Evolutionary conservation across 2,888 invertebrate species (phyloP).

Genomic region (Andrena praecox): DNA sequence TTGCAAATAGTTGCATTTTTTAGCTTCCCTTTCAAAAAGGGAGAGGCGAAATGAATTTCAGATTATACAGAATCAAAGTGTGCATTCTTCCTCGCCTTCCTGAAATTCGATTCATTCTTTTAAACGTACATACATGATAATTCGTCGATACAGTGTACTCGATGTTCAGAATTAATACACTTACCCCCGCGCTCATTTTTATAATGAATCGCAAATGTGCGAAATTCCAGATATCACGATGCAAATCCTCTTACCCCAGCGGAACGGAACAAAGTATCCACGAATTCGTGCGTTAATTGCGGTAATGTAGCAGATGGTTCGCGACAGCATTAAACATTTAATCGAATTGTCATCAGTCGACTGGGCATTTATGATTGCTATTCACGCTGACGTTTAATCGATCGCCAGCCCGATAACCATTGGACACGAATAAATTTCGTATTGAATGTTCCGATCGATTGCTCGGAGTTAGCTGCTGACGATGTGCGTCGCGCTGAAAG

Average conservation of each 20-base stretch:
- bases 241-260: constrained; percentile 28
- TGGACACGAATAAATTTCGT: constrained; percentile 45
- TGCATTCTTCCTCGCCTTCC: no score
- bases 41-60: no score
- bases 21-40: no score
- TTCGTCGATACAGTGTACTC: no score
- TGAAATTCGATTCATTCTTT: no score
- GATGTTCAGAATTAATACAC: no score
- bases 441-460: constrained; percentile 39
- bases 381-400: constrained; percentile 65
- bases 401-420: constrained; percentile 51
- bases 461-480: constrained; percentile 23
- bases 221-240: constrained; percentile 22
- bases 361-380: constrained; percentile 50
- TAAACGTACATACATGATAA: no score
- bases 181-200: neutral
- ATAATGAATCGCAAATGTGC: neutral
- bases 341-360: constrained; percentile 62
- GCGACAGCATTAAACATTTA: constrained; percentile 60
- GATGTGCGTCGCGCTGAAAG: neutral
- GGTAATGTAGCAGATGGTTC: constrained; percentile 57
- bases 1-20: no score
- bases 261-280: constrained; percentile 26
- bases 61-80: no score
- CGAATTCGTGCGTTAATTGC: constrained; percentile 52